Evolutionary conservation across 2,888 invertebrate genomes (phyloP), one percentile per base, ranked within the genome.

Genomic region (Hoplodrina ambigua): DNA sequence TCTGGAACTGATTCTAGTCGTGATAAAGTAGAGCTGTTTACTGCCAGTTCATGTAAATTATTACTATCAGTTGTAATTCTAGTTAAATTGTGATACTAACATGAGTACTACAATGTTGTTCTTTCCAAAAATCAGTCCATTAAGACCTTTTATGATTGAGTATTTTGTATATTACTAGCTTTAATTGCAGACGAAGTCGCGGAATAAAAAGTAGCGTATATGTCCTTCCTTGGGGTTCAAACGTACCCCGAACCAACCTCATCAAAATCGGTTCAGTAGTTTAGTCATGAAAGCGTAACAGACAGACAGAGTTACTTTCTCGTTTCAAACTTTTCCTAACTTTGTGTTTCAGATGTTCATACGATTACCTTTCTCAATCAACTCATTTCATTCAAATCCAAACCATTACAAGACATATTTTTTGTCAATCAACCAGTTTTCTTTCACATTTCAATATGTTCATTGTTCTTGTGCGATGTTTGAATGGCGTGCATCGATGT

Each of bases 401-500:
- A 70, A 46, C 59, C 54, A 61, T 77, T 67, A 72, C 52, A 61
- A 58, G 72, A 71, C 57, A 67, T 37, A 52, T 73, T 83, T 85
- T 85, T 87, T 85, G 75, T 80, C 76, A 80, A 79, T 78, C 76
- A 74, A 70, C 60, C 71, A 76, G 65, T 78, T 80, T 80, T 82
- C 72, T 80, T 80, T 75, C 52, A 64, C 73, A 80, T 82, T 82
- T 85, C 85, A 72, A 80, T 84, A 82, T 78, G 75, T 83, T 80
- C 85, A 86, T 87, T 88, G 88, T 88, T 84, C 80, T 74, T 76
- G 68, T 69, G 61, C 64, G 72, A 80, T 80, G 81, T 77, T 69
- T 81, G 75, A 63, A 76, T 86, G 65, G 87, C 88, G 87, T 88
- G 87, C 72, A 67, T 76, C 75, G 75, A 59, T 69, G 67, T 81